A percentile compares a stretch with the other conserved stretches of the same genome.
Conservation (phyloP, 92 coral and sea anemone genomes). For the Paramuricea clavata region DNA sequence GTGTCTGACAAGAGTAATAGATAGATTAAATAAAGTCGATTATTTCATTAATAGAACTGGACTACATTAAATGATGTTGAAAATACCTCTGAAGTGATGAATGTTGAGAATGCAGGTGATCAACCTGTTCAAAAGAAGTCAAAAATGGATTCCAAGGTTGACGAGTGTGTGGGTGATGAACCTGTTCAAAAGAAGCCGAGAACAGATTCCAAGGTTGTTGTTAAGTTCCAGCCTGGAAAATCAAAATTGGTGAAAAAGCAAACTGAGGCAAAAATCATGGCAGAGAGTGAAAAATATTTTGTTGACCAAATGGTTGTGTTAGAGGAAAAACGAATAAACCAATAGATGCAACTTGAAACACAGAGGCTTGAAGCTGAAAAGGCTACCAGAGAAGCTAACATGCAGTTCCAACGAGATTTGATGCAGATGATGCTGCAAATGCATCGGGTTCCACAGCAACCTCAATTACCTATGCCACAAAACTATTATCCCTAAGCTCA, state of each 20-base stretch:
- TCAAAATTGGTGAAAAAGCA: slow-evolving; percentile 24
- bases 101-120: slow-evolving; percentile 25
- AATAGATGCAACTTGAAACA: slow-evolving; percentile 54
- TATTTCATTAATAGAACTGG: background rate
- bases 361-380: slow-evolving; percentile 62
- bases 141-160: background rate
- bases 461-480: slow-evolving; percentile 20
- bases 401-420: slow-evolving; percentile 53
- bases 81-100: slow-evolving; percentile 28
- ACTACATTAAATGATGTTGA: slow-evolving; percentile 33
- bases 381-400: slow-evolving; percentile 53
- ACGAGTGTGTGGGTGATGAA: slow-evolving; percentile 26
- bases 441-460: slow-evolving; percentile 43
- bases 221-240: slow-evolving; percentile 53
- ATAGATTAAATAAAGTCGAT: slow-evolving; percentile 19
- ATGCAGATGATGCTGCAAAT: slow-evolving; percentile 60
- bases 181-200: slow-evolving; percentile 20
- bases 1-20: too few relatives aligned
- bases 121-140: slow-evolving; percentile 22
- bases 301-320: slow-evolving; percentile 57
- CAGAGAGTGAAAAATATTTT: slow-evolving; percentile 63
- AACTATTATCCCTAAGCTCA: background rate
- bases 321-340: slow-evolving; percentile 51
- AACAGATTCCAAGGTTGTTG: slow-evolving; percentile 34
- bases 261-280: slow-evolving; percentile 54